Evolutionary conservation across 2,797 vertebrate species (phyloP), one percentile per base, ranked within the genome.

Genomic region (Taenioides sp.): DNA sequence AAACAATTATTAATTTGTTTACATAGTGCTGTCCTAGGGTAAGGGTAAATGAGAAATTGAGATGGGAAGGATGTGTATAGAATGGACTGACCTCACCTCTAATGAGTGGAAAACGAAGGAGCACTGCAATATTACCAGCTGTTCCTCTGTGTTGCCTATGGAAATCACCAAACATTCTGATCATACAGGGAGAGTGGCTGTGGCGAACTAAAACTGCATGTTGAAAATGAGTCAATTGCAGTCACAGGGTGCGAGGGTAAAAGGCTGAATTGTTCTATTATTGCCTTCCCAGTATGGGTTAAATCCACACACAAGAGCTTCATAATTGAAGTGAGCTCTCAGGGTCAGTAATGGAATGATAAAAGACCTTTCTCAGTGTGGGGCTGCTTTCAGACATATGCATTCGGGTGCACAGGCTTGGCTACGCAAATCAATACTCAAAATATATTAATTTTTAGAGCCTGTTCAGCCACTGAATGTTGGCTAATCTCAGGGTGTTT

Each of bases 151-250:
- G 1, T 22, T 85, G 86, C 40, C 77, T 72, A 80, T 87, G 79
- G 73, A 88, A 88, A 90, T 87, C 66, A 80, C 70, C 70, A 78
- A 76, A 85, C 76, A 80, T 77, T 78, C 73, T 59, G 75, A 71
- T 65, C 18, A 1, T 57, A 49, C 72, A 67, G 72, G 62, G 73
- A 71, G 64, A 47, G 70, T 74, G 6, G 43, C 43, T 18, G 47
- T 85, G 75, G 72, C 80, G 76, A 65, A 71, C 76, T 86, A 80
- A 75, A 72, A 61, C 65, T 69, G 43, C 71, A 54, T 74, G 71
- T 69, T 67, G 72, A 76, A 77, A 74, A 73, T 70, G 84, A 86
- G 80, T 81, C 79, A 78, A 80, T 55, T 61, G 49, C 74, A 82
- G 80, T 80, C 73, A 79, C 66, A 72, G 61, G 31, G 67, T 73